Percentiles rank a stretch among this genome's conserved stretches.
Evolutionary conservation across 2,113 vertebrate genomes (phyloP).

Genomic region (Dryoscopus gambensis): DNA sequence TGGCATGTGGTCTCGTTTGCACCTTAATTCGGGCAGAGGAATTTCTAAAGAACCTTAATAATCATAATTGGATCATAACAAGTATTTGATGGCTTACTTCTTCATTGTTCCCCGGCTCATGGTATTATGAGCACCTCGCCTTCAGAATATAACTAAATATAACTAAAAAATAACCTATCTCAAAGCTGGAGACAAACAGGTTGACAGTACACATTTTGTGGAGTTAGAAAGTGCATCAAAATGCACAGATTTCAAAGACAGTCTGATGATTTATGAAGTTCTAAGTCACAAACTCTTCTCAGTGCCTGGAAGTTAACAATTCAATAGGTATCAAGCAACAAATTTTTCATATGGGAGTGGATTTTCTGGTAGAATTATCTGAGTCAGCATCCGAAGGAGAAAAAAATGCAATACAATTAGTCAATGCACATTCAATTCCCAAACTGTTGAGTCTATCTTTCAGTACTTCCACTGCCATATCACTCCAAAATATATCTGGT

Average conservation of each 20-base stretch:
- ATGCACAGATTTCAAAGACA: not conserved
- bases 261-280: not conserved
- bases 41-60: no score
- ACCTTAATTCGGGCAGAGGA: no score
- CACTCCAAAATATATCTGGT: not conserved
- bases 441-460: not conserved
- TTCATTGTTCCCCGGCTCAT: not conserved
- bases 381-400: not conserved
- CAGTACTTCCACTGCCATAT: not conserved
- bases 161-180: not conserved
- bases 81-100: not conserved
- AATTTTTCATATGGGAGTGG: not conserved
- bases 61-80: no score
- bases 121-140: accelerated
- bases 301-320: not conserved
- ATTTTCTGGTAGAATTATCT: not conserved
- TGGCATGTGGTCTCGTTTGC: no score
- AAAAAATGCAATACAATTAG: not conserved
- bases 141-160: not conserved
- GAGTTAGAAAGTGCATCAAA: not conserved
- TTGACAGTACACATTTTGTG: not conserved
- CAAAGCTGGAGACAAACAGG: not conserved
- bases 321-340: not conserved
- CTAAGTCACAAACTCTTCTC: not conserved
- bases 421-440: not conserved